These are phyloP conservation scores for Caenorhabditis sp. DNA, from an alignment of 2,888 invertebrate species.

Conservation along the genomic window DNA sequence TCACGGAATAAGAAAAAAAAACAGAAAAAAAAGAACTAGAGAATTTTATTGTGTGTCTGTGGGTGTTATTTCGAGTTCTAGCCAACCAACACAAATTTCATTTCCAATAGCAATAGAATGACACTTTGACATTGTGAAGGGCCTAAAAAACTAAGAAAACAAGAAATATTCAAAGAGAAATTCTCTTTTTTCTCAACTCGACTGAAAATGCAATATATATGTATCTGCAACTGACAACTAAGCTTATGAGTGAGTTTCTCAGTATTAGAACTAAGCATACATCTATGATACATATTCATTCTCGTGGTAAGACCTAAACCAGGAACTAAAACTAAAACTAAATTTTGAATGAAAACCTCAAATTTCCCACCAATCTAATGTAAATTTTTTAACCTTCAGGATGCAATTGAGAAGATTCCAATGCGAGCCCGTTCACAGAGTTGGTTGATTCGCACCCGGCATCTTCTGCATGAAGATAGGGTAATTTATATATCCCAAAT, in stretches of 20 bases:
- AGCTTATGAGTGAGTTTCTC: no score
- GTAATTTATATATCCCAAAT: slow-evolving; percentile 55
- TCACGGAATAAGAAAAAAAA: background rate
- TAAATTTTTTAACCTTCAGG: slow-evolving; percentile 69
- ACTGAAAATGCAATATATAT: no score
- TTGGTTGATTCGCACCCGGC: slow-evolving; percentile 82
- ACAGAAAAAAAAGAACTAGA: slow-evolving; percentile 1
- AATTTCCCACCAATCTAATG: no score
- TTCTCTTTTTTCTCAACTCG: slow-evolving; percentile 7
- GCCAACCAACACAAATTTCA: slow-evolving; percentile 40
- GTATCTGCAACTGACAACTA: no score
- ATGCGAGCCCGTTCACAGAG: slow-evolving; percentile 82
- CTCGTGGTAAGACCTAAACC: no score
- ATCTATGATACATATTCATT: no score
- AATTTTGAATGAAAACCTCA: no score
- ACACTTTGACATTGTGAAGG: background rate
- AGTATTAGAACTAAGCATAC: no score
- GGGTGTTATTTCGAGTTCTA: background rate
- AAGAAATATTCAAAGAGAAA: slow-evolving; percentile 22
- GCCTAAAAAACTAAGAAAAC: no score
- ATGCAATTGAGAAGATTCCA: slow-evolving; percentile 82
- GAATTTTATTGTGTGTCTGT: no score
- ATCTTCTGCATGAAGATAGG: slow-evolving; percentile 80
- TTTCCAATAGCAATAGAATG: slow-evolving; percentile 36
- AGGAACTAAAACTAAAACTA: no score